These are phyloP conservation scores for Mesorhabditis sp. DNA, from an alignment of 2,888 invertebrate genomes.

Conservation along the genomic window DNA sequence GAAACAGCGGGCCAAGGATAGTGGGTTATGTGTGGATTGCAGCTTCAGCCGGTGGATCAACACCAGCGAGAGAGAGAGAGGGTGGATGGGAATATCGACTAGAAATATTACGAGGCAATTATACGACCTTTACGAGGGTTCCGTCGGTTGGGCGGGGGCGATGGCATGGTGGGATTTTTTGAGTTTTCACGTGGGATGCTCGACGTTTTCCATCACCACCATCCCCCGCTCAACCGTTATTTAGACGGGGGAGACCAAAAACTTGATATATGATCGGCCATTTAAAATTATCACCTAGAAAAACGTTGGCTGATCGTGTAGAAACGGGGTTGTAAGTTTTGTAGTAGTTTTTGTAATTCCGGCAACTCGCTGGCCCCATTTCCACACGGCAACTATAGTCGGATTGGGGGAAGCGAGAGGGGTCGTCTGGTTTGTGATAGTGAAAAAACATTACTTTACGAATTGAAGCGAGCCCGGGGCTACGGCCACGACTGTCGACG, in stretches of 20 bases:
- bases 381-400: not conserved
- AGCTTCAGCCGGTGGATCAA: too few species aligned
- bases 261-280: not conserved
- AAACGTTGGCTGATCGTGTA: not conserved
- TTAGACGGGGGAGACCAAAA: constrained; percentile 7
- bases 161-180: too few species aligned
- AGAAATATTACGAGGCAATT: not conserved
- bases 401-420: too few species aligned
- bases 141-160: too few species aligned
- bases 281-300: constrained; percentile 2
- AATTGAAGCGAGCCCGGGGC: too few species aligned
- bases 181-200: not conserved
- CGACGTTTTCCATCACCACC: not conserved
- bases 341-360: not conserved
- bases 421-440: too few species aligned
- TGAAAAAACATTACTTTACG: too few species aligned
- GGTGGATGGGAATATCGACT: not conserved
- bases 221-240: not conserved
- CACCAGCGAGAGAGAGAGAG: not conserved
- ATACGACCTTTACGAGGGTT: too few species aligned
- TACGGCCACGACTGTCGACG: too few species aligned
- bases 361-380: not conserved
- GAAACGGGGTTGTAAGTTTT: too few species aligned
- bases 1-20: constrained; percentile 13
- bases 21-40: not conserved